Conservation (phyloP, 2,113 vertebrate species). For the Poicephalus gulielmi region DNA sequence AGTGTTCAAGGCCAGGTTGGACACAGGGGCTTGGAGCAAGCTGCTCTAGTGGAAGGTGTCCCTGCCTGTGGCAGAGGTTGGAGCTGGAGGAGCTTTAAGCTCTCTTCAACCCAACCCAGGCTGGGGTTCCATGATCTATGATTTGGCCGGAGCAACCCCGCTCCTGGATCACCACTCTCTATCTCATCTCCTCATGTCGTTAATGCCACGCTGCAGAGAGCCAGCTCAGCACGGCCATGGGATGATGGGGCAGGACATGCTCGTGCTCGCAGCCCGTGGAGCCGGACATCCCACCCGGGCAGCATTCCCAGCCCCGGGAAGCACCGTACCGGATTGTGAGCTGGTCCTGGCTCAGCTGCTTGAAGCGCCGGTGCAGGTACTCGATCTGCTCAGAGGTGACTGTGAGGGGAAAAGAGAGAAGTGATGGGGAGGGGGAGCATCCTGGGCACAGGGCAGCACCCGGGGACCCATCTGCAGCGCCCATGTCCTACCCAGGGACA, state of each 20-base stretch:
- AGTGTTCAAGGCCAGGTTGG: too few species aligned
- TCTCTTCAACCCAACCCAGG: neutral
- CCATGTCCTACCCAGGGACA: accelerated
- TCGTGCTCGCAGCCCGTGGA: accelerated
- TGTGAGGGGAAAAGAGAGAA: constrained; percentile 31
- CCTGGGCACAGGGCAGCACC: neutral
- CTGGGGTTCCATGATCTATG: neutral
- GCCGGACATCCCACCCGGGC: accelerated
- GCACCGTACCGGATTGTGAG: constrained; percentile 82
- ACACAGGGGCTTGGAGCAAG: neutral
- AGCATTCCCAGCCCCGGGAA: neutral
- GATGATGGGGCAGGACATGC: accelerated
- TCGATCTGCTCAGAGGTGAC: constrained; percentile 90
- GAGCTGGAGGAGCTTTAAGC: neutral
- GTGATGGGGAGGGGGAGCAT: neutral
- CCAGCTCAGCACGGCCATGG: accelerated
- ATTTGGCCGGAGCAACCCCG: accelerated
- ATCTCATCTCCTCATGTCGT: accelerated
- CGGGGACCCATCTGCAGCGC: accelerated
- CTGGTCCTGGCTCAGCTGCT: constrained; percentile 82
- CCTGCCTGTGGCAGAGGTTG: neutral
- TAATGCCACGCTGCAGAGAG: accelerated
- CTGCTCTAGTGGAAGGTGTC: neutral
- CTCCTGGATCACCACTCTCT: accelerated
- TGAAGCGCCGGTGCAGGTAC: constrained; percentile 86